These are phyloP conservation scores for Drosophila dunni DNA, from an alignment of 1,140 invertebrate genomes.

Conservation along the genomic window DNA sequence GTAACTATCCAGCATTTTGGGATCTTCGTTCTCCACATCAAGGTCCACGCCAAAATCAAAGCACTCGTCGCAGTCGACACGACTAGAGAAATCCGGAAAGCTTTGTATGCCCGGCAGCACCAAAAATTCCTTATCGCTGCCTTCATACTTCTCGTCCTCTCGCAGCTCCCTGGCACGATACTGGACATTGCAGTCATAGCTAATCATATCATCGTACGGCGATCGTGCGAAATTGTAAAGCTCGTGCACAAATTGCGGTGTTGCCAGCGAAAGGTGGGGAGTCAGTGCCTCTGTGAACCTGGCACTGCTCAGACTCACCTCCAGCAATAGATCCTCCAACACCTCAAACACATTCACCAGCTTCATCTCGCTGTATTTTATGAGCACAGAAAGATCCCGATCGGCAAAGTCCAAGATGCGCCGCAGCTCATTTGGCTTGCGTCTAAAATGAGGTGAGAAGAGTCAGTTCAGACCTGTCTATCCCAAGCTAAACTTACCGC, in stretches of 20 bases:
- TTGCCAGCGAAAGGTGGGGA: conserved; percentile 86
- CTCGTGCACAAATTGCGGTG: conserved; percentile 94
- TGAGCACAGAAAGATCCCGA: conserved; percentile 57
- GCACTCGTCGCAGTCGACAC: conserved; percentile 56
- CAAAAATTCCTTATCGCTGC: neutral
- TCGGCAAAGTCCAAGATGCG: conserved; percentile 56
- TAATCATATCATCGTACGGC: conserved; percentile 87
- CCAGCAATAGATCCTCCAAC: conserved; percentile 36
- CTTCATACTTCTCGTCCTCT: neutral
- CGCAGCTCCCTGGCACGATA: conserved; percentile 17
- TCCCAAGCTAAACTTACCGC: conserved; percentile 21
- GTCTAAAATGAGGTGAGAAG: conserved; percentile 6
- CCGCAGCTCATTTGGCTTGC: conserved; percentile 32
- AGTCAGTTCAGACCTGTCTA: neutral
- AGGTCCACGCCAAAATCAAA: conserved; percentile 28
- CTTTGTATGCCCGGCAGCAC: conserved; percentile 9
- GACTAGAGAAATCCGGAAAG: conserved; percentile 53
- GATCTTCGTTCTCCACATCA: conserved; percentile 48
- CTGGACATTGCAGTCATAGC: conserved; percentile 60
- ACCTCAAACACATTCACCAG: conserved; percentile 32
- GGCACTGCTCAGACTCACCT: conserved; percentile 20
- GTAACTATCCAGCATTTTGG: conserved; percentile 12
- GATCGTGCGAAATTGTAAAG: conserved; percentile 93
- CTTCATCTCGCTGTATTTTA: conserved; percentile 4
- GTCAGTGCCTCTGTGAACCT: conserved; percentile 74